Percentiles rank a stretch among this genome's conserved stretches.
Evolutionary conservation across 2,888 invertebrate genomes (phyloP).

Genomic region (Erebia aethiops): DNA sequence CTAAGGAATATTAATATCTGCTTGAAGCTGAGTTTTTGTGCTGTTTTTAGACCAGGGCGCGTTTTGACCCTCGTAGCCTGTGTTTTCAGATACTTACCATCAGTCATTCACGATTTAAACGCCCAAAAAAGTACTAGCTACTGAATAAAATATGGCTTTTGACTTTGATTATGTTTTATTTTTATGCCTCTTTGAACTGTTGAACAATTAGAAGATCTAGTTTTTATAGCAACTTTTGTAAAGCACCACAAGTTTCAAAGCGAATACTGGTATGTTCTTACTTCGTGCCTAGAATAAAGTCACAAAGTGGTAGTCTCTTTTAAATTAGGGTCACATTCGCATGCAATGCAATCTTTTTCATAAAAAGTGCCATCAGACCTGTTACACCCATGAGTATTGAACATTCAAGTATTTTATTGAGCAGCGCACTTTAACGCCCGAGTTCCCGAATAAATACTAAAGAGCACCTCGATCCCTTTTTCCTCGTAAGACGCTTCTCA

Average conservation of each 20-base stretch:
- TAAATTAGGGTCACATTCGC: not conserved
- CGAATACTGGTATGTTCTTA: not conserved
- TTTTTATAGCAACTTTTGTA: not conserved
- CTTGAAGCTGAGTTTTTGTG: no score
- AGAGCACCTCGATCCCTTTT: slow-evolving; percentile 67
- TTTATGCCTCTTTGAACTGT: no score
- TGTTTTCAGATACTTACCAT: no score
- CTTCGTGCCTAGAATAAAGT: not conserved
- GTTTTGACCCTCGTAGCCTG: no score
- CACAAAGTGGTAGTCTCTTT: not conserved
- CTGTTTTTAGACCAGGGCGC: no score
- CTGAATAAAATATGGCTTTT: no score
- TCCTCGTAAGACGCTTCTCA: slow-evolving; percentile 75
- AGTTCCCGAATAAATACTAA: slow-evolving; percentile 70
- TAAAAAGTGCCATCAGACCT: slow-evolving; percentile 35
- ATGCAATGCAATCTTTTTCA: slow-evolving; percentile 10
- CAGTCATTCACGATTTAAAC: no score
- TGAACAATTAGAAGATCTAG: not conserved
- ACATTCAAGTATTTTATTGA: slow-evolving; percentile 47
- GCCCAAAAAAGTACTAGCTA: no score
- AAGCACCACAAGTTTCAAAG: not conserved
- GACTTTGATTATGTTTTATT: no score
- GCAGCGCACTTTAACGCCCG: slow-evolving; percentile 50
- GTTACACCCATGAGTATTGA: slow-evolving; percentile 43
- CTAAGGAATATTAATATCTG: no score